Conservation (phyloP, 2,888 invertebrate species). For the Drosophila atroscutellata region DNA sequence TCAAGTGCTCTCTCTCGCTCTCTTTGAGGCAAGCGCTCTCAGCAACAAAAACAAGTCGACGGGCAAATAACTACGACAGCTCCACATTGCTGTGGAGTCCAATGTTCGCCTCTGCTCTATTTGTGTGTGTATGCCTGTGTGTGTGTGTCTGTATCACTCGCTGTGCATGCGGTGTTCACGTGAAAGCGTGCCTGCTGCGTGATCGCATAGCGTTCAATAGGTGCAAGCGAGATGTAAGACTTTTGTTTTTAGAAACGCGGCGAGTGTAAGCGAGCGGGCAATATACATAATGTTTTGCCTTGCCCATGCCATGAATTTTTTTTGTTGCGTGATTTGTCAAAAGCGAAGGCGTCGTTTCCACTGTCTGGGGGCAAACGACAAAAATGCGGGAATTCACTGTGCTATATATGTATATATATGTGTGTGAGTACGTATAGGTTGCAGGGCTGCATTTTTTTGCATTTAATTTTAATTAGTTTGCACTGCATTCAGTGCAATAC, state of each 20-base stretch:
- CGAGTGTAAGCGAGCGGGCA: slow-evolving; percentile 75
- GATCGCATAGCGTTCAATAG: slow-evolving; percentile 78
- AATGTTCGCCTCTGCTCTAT: slow-evolving; percentile 61
- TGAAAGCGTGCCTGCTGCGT: slow-evolving; percentile 88
- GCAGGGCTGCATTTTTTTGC: slow-evolving; percentile 56
- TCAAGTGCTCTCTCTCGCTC: slow-evolving; percentile 12
- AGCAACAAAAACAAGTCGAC: slow-evolving; percentile 36
- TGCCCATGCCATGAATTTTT: slow-evolving; percentile 59
- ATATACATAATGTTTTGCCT: slow-evolving; percentile 51
- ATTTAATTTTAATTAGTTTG: slow-evolving; percentile 64
- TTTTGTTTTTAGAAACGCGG: slow-evolving; percentile 84
- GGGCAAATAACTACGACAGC: slow-evolving; percentile 48
- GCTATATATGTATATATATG: slow-evolving; percentile 2
- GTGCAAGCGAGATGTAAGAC: slow-evolving; percentile 78
- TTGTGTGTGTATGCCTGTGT: slow-evolving; percentile 12
- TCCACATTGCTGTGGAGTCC: slow-evolving; percentile 65
- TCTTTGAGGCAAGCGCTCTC: slow-evolving; percentile 31
- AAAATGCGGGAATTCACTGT: slow-evolving; percentile 55
- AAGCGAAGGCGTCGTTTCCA: slow-evolving; percentile 55
- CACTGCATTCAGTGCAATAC: slow-evolving; percentile 45
- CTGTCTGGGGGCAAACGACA: slow-evolving; percentile 49
- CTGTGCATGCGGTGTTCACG: slow-evolving; percentile 90
- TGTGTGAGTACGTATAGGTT: slow-evolving; percentile 1
- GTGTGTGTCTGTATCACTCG: slow-evolving; percentile 67
- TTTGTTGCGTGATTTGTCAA: slow-evolving; percentile 66